Base-by-base conservation (phyloP, 1,140 invertebrate species). In the Drosophila paulistorum region DNA sequence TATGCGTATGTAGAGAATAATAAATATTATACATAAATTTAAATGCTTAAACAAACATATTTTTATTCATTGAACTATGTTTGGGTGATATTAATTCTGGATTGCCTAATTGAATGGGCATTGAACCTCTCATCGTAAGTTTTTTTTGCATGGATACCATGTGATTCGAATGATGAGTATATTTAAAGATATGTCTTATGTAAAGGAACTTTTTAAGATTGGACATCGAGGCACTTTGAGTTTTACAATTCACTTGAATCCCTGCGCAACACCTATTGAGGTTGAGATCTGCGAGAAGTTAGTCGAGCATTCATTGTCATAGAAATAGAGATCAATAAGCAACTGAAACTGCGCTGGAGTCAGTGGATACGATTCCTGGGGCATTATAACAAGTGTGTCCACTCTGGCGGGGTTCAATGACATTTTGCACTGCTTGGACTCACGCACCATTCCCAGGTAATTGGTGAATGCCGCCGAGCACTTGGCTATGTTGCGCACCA, bases 401-500 rank as follows among this genome's bases (percentile, higher is more conserved):
- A 86, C 37, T n/a, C 13, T 2, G 7, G 45, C 45, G 17, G 14
- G 6, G 6, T 5, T 14, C n/a, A 17, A 7, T 11, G 45, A 23
- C 45, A 26, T 13, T 51, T 68, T n/a, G 11, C 7, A 39, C 10
- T 17, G 39, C 54, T 68, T 55, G n/a, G 51, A 20, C 3, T 58
- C 58, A n/a, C 71, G 42, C 10, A 78, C 45, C 57, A 87, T 65
- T 30, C 77, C 72, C n/a, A 68, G 65, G 10, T 74, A 86, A 7
- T 83, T 83, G 35, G 68, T 75, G 37, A 86, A 86, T n/a, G 83
- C 79, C 0, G 83, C 83, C 7, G 84, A 74, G 35, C 79, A 83
- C 9, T 87, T 86, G 55, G 83, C 79, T 30, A 86, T 77, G 11
- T 65, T 72, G 1, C 83, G 79, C 2, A 86, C 79, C n/a, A 87